These are phyloP conservation scores for Coracopsis vasa DNA, from an alignment of 2,113 vertebrate species.

Conservation along the genomic window DNA sequence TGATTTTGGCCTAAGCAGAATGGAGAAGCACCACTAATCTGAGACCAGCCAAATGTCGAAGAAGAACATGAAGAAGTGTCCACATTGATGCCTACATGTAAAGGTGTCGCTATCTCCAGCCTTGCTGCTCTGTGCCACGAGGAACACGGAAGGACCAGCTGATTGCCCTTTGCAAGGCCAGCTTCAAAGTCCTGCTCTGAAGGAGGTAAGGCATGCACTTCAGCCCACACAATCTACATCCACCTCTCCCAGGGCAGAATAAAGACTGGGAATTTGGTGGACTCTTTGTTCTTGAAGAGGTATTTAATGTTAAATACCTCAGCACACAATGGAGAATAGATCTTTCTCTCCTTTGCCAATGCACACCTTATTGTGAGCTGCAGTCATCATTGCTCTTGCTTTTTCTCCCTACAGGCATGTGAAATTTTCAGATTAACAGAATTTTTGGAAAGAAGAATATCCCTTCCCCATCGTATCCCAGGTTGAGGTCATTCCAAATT, in stretches of 20 bases:
- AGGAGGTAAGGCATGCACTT: neutral
- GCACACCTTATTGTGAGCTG: neutral
- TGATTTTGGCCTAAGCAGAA: neutral
- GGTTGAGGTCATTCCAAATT: neutral
- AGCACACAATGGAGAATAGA: neutral
- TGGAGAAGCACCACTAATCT: neutral
- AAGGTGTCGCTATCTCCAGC: neutral
- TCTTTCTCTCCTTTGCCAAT: neutral
- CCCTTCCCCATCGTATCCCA: neutral
- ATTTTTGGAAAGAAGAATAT: neutral
- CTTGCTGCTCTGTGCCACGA: accelerated
- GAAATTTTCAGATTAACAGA: neutral
- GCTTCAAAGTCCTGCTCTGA: neutral
- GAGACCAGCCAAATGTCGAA: neutral
- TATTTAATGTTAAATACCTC: neutral
- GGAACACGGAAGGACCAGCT: neutral
- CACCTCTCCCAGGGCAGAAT: neutral
- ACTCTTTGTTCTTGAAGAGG: neutral
- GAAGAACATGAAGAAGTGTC: neutral
- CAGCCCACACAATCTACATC: neutral
- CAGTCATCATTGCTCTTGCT: neutral
- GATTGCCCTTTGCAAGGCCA: neutral
- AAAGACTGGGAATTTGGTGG: neutral
- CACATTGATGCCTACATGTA: neutral
- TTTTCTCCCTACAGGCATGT: neutral